These are phyloP conservation scores for Pilophorus perplexus DNA, from an alignment of 2,888 invertebrate genomes.

Conservation along the genomic window DNA sequence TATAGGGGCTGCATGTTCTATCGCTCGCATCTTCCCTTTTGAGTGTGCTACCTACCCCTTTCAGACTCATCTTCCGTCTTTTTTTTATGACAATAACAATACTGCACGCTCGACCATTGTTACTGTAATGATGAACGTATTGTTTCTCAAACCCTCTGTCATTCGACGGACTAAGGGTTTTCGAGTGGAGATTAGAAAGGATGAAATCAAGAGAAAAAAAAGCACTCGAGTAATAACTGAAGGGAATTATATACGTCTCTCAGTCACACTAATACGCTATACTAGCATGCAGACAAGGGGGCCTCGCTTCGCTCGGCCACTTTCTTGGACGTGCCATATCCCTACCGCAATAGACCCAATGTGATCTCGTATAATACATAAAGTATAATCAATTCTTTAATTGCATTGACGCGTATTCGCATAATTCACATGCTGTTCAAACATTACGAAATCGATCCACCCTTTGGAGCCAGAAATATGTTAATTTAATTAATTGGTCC, in stretches of 20 bases:
- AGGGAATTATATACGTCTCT: neutral
- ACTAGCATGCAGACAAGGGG: neutral
- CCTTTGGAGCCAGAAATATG: neutral
- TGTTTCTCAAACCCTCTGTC: neutral
- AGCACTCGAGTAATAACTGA: neutral
- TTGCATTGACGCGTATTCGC: too few relatives aligned
- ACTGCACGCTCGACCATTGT: conserved; percentile 18
- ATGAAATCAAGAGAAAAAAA: neutral
- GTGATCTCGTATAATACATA: too few relatives aligned
- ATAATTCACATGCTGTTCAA: too few relatives aligned
- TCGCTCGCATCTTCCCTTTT: conserved; percentile 9
- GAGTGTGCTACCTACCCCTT: neutral
- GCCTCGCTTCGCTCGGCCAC: neutral
- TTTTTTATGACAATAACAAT: conserved; percentile 32
- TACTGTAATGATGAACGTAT: conserved; percentile 20
- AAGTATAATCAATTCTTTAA: too few relatives aligned
- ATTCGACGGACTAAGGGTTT: neutral
- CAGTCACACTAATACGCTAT: neutral
- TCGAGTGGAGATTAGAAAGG: neutral
- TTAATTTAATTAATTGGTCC: conserved; percentile 22
- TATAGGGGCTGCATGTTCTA: conserved; percentile 16
- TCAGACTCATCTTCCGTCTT: conserved; percentile 6
- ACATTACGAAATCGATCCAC: too few relatives aligned
- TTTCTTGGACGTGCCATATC: too few relatives aligned
- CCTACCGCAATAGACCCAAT: too few relatives aligned